These are phyloP conservation scores for Otolemur garnettii DNA, from an alignment of 2,113 vertebrate species.

Conservation along the genomic window DNA sequence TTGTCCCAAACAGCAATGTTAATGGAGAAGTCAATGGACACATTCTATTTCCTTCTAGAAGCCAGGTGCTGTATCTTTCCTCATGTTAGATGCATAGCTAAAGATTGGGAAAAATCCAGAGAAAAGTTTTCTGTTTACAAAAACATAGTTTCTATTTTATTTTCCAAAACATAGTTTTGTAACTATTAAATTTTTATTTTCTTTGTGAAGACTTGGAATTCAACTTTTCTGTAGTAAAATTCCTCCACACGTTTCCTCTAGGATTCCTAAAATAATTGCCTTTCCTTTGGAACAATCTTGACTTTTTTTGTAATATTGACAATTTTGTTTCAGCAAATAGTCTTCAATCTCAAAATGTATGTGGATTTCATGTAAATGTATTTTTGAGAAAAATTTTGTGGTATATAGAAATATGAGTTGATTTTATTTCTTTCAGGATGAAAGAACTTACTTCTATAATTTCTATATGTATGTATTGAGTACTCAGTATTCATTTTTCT, in stretches of 20 bases:
- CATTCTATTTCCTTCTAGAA: not conserved
- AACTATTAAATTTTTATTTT: not conserved
- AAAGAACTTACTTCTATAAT: not conserved
- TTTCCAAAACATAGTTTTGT: not conserved
- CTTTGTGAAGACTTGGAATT: not conserved
- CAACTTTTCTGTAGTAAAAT: not conserved
- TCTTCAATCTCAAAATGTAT: not conserved
- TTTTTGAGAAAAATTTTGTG: not conserved
- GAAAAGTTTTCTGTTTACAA: not conserved
- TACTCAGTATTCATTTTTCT: not conserved
- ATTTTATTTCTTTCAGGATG: not conserved
- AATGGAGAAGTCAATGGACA: not conserved
- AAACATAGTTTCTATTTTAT: not conserved
- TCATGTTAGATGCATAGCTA: not conserved
- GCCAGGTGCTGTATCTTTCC: not conserved
- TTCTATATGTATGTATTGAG: not conserved
- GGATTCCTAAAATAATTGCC: not conserved
- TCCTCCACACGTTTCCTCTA: not conserved
- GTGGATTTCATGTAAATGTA: too few relatives aligned
- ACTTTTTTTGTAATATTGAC: not conserved
- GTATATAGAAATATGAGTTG: not conserved
- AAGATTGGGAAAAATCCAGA: not conserved
- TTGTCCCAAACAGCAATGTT: not conserved
- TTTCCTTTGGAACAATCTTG: not conserved
- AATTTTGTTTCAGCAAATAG: not conserved